Evolutionary conservation across 2,888 invertebrate genomes (phyloP), one percentile per base, ranked within the genome.

Genomic region (Nymphalis c-album): DNA sequence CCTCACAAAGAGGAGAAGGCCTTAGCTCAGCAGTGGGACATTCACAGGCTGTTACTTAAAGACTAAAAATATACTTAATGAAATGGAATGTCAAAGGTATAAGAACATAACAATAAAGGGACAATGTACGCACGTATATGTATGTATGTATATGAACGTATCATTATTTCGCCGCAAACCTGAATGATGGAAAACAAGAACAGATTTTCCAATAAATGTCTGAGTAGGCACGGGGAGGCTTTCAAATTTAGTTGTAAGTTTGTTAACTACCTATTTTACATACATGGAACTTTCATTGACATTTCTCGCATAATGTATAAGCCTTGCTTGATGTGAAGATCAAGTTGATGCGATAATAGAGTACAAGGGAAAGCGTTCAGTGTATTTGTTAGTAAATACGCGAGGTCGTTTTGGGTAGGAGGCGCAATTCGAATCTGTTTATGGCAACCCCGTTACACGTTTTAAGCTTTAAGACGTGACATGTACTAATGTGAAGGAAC

Each of bases 321-420:
- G 68, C 63, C 62, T 67, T 64, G 69, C 62, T 69, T 67, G 59
- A 64, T 65, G 64, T 63, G 64, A 70, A 71, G 74, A 76, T 75
- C 71, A 75, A 78, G 79, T 81, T 86, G 84, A 88, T 86, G 78
- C 83, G 84, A 85, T 90, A 88, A 88, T 86, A 85, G 85, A 71
- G 78, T 80, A 91, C 90, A 90, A 77, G 87, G 75, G 85, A 90
- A 91, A 89, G 83, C 89, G 80, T 88, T 90, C 85, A 88, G 81
- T 80, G 82, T 86, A 84, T 85, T 87, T 86, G 68, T 70, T 68
- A 53, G 67, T 64, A 58, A 67, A 67, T 62, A 67, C 47, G 69
- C 31, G 55, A 59, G 67, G 62, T 60, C 13, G 40, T 48, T n/a
- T 48, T n/a, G 62, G 67, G 67, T 64, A 46, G 60, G 62, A 78